These are phyloP conservation scores for Harpegnathos saltator DNA, from an alignment of 1,140 invertebrate genomes.

Conservation along the genomic window DNA sequence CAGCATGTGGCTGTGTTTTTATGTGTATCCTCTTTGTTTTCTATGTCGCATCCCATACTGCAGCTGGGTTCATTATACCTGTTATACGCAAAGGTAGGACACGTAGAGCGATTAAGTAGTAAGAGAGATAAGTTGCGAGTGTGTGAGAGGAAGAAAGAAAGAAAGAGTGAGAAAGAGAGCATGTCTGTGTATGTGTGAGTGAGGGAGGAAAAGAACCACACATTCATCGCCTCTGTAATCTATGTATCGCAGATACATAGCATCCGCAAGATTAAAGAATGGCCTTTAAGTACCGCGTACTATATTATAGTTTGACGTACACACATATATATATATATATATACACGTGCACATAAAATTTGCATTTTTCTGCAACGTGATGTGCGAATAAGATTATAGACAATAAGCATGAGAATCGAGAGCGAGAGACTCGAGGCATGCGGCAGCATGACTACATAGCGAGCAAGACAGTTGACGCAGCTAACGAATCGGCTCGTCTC, in stretches of 20 bases:
- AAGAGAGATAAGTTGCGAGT: conserved; percentile 34
- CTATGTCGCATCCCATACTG: conserved; percentile 79
- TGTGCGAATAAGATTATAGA: conserved; percentile 35
- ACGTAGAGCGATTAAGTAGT: conserved; percentile 68
- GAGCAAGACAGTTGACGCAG: conserved; percentile 27
- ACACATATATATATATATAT: neutral
- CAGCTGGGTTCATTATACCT: conserved; percentile 86
- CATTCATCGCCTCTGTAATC: neutral
- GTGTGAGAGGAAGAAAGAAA: neutral
- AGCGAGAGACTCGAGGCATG: conserved; percentile 55
- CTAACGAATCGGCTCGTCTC: conserved; percentile 22
- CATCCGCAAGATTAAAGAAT: conserved; percentile 43
- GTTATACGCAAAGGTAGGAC: conserved; percentile 85
- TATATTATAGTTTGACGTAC: conserved; percentile 14
- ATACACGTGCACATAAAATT: neutral
- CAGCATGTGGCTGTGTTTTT: conserved; percentile 69
- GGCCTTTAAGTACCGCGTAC: conserved; percentile 54
- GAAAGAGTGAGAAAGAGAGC: conserved; percentile 24
- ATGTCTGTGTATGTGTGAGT: no score
- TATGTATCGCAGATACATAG: neutral
- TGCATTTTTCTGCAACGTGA: conserved; percentile 20
- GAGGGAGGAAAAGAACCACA: conserved; percentile 18
- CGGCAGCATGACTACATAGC: conserved; percentile 63
- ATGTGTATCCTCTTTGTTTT: conserved; percentile 81
- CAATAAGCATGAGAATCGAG: conserved; percentile 56